These are phyloP conservation scores for Nestor notabilis DNA, from an alignment of 2,113 vertebrate genomes.

Conservation along the genomic window DNA sequence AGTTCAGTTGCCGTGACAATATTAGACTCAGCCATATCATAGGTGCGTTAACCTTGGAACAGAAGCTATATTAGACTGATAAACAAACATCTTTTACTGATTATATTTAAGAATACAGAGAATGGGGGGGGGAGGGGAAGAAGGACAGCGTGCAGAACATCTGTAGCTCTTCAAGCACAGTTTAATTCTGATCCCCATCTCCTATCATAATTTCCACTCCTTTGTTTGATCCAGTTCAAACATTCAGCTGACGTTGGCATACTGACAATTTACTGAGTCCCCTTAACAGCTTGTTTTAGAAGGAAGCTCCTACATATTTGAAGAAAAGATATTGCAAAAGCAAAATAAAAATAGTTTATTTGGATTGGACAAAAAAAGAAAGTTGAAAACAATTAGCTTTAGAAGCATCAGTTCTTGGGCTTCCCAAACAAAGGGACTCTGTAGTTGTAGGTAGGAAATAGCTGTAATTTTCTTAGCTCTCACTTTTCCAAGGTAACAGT, in stretches of 20 bases:
- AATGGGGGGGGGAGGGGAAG: not conserved
- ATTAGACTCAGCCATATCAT: not conserved
- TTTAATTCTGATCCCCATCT: not conserved
- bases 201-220: not conserved
- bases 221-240: not conserved
- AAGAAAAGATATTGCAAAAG: not conserved
- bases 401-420: not conserved
- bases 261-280: not conserved
- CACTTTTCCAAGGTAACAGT: not conserved
- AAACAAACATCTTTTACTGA: not conserved
- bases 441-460: not conserved
- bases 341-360: not conserved
- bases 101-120: not conserved
- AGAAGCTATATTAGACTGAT: not conserved
- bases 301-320: not conserved
- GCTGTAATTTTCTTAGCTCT: not conserved
- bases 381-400: not conserved
- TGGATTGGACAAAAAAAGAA: not conserved
- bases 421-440: not conserved
- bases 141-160: rapidly evolving
- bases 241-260: not conserved
- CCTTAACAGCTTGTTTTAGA: not conserved
- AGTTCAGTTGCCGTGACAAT: not conserved
- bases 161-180: not conserved
- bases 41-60: not conserved